Evolutionary conservation across 2,797 vertebrate species (phyloP), one percentile per base, ranked within the genome.

Genomic region (Trematomus bernacchii): DNA sequence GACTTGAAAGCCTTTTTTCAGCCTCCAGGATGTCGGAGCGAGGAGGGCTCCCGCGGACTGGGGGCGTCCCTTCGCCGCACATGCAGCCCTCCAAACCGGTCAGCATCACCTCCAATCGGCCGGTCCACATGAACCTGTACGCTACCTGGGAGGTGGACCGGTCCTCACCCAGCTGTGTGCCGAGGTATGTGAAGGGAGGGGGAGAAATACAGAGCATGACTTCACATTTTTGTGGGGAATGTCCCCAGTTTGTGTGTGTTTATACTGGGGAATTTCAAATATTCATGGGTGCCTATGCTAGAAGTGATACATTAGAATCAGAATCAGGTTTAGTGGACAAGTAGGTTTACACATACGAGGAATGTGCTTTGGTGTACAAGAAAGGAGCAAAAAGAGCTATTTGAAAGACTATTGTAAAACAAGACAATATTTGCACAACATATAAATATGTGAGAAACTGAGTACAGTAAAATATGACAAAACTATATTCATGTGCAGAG

Each of bases 61-160:
- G 94, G 90, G 93, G 93, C 84, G 94, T 93, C 86, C 95, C 91
- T 73, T 95, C 92, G 59, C 95, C 93, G 87, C 94, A 94, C 91
- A 77, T 92, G 93, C 93, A 94, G 93, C 94, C 95, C 94, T 91
- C 94, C 93, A 93, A 95, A 78, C 92, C 94, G 91, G 95, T 95
- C 74, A 88, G 92, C 85, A 95, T 95, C 92, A 86, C 88, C 87
- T 93, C 95, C 81, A 93, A 94, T 94, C 95, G 96, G 10, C 97
- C 96, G 43, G 97, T 98, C 73, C 97, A 97, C 88, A 98, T 98
- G 97, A 98, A 97, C 95, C 96, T 98, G 87, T 98, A 95, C 90
- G 97, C 97, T 40, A 98, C 97, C 87, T 98, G 97, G 97, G 97
- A 98, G 87, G 97, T 97, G 89, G 97, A 98, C 92, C 95, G 97